Percentiles rank a stretch among this genome's conserved stretches.
Conservation (phyloP, 2,888 invertebrate species). For the Andrena marginata region DNA sequence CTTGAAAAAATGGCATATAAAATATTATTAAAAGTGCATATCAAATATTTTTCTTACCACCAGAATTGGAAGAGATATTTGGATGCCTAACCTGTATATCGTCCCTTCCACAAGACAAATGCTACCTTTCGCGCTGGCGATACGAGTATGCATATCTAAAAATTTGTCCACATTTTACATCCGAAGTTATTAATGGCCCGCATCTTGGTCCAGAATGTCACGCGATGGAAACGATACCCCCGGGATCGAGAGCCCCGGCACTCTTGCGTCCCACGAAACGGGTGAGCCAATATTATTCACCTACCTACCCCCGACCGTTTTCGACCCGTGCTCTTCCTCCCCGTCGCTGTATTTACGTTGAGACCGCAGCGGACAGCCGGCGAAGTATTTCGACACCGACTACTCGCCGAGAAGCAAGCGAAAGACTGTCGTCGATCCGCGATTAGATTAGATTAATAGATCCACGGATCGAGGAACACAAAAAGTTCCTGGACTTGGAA, state of each 20-base stretch:
- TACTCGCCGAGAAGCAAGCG: slow-evolving; percentile 9
- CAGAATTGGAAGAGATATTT: no score
- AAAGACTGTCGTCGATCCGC: slow-evolving; percentile 18
- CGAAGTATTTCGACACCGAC: background rate
- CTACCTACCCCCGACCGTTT: no score
- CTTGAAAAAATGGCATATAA: no score
- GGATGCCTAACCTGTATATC: no score
- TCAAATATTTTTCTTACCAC: no score
- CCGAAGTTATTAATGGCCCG: background rate
- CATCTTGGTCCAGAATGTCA: no score
- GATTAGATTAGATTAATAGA: slow-evolving; percentile 73
- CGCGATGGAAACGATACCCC: no score
- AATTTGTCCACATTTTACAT: background rate
- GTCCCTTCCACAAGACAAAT: no score
- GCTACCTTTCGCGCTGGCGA: background rate
- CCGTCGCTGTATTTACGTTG: background rate
- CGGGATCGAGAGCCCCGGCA: no score
- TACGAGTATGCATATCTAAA: background rate
- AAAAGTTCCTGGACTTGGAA: slow-evolving; percentile 78
- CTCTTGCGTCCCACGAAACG: no score
- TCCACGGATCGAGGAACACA: slow-evolving; percentile 77
- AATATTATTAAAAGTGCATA: no score
- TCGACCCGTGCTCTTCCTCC: background rate
- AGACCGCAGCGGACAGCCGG: background rate
- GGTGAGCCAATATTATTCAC: no score